Base-by-base conservation (phyloP, 1,140 invertebrate species). In the Oryctes rhinoceros region DNA sequence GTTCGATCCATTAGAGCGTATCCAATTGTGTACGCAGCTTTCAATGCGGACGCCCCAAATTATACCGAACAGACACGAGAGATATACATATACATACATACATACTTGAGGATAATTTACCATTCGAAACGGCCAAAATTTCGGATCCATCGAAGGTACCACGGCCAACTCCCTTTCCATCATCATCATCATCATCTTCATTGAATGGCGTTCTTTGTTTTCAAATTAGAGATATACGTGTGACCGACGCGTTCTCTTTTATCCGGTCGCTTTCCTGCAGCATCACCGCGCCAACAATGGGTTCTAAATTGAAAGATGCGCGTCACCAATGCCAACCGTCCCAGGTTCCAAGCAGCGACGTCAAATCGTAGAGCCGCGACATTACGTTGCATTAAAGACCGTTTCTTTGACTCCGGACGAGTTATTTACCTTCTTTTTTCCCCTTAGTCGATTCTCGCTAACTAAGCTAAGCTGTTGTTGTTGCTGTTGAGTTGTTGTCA, bases 121-220 rank as follows among this genome's bases (percentile, higher is more conserved):
- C 49, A 53, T 53, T 53, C 49, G 49, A 53, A 53, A 53, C 49
- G 49, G 49, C n/a, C n/a, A 53, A 53, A 53, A 53, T 53, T 15
- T 53, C 49, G 13, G 13, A 11, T 53, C 49, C 49, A 53, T 15
- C 49, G 11, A 1, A 53, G 49, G 11, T 15, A 53, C 47, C 3
- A 48, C 7, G n/a, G 11, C 7, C 49, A 53, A 13, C 49, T 53
- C 49, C 11, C 13, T 53, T 53, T 53, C 13, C 49, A 53, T 15
- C 49, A 13, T 53, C 49, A 15, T 11, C 10, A 53, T n/a, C 13
- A 53, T 44, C 39, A 44, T 44, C 3, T 7, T 44, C 39, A 53
- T 53, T 53, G 49, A 53, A 53, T 53, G 13, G 49, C 49, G 49
- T 53, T 44, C 49, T 15, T 53, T 53, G 49, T 53, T 53, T 53